phyloP scores from a whole-genome alignment of 1,140 invertebrate genomes.

The Zaprionus davidi region DNA sequence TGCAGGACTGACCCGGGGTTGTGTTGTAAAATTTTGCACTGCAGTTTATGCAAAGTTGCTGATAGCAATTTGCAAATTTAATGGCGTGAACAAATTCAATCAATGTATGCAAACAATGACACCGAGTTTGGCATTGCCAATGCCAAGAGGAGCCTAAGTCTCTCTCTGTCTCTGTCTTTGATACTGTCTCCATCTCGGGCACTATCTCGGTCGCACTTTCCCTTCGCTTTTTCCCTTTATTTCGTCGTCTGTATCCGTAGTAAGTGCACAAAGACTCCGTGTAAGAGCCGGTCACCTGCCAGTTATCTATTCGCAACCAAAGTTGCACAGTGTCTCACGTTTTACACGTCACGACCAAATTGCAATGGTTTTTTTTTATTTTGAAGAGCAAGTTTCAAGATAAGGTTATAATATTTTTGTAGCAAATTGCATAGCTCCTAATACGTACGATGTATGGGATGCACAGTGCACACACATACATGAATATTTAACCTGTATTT shows the following conservation, averaged over 20 bases:
- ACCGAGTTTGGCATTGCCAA: conserved; percentile 39
- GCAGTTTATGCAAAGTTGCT: conserved; percentile 80
- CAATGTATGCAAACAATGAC: conserved; percentile 83
- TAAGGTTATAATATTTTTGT: neutral
- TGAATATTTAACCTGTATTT: neutral
- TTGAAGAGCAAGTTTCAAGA: neutral
- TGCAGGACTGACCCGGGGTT: conserved; percentile 38
- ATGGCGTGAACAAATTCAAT: conserved; percentile 84
- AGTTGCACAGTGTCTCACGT: conserved; percentile 4
- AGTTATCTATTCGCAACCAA: conserved; percentile 13
- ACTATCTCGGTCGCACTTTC: neutral
- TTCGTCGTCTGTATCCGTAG: conserved; percentile 12
- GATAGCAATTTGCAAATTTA: conserved; percentile 84
- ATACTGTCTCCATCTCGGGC: neutral
- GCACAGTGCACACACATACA: neutral
- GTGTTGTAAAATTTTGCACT: conserved; percentile 70
- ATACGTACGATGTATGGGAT: neutral
- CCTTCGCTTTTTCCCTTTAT: neutral
- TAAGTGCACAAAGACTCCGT: conserved; percentile 17
- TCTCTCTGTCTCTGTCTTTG: conserved; percentile 9
- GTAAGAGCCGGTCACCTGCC: conserved; percentile 2
- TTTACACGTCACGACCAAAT: neutral
- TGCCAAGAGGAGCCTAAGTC: conserved; percentile 38
- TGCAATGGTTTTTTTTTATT: neutral
- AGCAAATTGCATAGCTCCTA: neutral